Conservation (phyloP, 2,888 invertebrate genomes). For the Pheosia tremula region DNA sequence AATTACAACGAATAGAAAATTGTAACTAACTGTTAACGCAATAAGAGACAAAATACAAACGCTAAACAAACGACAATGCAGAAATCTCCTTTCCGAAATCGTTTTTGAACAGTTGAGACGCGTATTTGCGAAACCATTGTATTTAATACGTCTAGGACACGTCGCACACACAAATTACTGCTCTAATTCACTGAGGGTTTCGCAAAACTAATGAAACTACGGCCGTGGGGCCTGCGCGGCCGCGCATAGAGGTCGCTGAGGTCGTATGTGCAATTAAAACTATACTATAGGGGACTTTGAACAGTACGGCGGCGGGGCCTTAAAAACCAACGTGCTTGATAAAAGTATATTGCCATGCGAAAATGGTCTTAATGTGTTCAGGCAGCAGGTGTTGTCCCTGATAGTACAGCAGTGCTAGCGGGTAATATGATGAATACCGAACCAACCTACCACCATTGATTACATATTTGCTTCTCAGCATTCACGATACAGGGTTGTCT, state of each 20-base stretch:
- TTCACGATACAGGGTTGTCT: no score
- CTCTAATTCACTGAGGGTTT: conserved; percentile 76
- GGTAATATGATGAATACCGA: no score
- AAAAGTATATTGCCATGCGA: no score
- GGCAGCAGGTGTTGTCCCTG: no score
- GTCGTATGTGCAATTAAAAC: conserved; percentile 55
- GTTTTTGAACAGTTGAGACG: conserved; percentile 5
- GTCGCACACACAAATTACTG: conserved; percentile 76
- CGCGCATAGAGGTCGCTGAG: conserved; percentile 24
- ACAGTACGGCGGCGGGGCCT: no score
- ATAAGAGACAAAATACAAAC: background rate
- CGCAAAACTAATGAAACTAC: conserved; percentile 73
- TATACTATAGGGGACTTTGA: conserved; percentile 1
- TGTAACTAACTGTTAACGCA: no score
- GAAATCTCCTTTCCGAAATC: background rate
- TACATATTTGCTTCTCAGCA: no score
- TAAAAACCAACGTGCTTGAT: no score
- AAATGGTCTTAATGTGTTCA: no score
- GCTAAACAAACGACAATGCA: background rate
- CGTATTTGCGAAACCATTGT: conserved; percentile 40
- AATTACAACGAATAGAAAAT: no score
- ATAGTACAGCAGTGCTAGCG: no score
- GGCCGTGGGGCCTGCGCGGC: conserved; percentile 48
- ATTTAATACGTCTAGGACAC: conserved; percentile 63
- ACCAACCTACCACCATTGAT: no score